These are phyloP conservation scores for Ferrisia virgata DNA, from an alignment of 2,888 invertebrate species.

Conservation along the genomic window DNA sequence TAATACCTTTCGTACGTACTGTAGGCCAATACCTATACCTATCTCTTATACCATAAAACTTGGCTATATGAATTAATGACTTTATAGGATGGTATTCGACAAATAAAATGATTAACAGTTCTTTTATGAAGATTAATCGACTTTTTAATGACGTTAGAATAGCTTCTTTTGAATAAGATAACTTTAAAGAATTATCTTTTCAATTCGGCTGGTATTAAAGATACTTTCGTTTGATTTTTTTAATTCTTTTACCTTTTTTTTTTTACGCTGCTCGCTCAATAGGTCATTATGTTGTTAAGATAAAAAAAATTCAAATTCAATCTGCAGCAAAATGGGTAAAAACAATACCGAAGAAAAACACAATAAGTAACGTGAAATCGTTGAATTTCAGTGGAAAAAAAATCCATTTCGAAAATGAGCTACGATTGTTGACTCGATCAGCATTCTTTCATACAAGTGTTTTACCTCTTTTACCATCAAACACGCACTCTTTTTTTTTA, in stretches of 20 bases:
- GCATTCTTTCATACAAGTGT: neutral
- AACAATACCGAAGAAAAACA: neutral
- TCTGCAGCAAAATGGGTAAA: neutral
- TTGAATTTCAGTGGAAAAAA: neutral
- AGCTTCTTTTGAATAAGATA: neutral
- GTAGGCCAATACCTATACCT: too few relatives aligned
- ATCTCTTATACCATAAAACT: neutral
- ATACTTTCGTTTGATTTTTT: neutral
- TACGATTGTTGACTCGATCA: neutral
- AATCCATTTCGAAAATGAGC: neutral
- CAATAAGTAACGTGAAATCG: neutral
- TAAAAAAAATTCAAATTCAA: neutral
- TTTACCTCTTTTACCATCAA: neutral
- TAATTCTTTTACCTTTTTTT: neutral
- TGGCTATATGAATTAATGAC: neutral
- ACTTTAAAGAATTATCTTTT: neutral
- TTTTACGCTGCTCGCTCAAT: too few relatives aligned
- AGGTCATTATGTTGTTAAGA: neutral
- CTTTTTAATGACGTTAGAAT: neutral
- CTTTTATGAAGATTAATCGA: conserved; percentile 5
- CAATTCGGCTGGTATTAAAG: neutral
- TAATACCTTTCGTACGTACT: too few relatives aligned
- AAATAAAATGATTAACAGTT: neutral
- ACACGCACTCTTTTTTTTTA: neutral
- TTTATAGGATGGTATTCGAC: neutral